Evolutionary conservation across 2,888 invertebrate species (phyloP), one percentile per base, ranked within the genome.

Genomic region (Dryadula phaetusa): DNA sequence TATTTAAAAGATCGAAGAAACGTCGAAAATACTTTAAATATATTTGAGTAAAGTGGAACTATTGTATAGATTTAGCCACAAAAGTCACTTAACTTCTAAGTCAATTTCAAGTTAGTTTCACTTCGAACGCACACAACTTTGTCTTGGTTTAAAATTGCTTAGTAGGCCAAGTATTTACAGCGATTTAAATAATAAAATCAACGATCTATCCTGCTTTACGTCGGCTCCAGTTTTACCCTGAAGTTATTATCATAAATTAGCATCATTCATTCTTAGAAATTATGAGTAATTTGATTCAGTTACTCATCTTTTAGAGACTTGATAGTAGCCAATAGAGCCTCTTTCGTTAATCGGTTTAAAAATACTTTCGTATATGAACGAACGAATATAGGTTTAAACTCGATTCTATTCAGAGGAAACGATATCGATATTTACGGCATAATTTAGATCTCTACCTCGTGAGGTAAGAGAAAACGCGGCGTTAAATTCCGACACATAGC

Each of bases 221-320:
- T 32, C 62, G 58, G 46, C 61, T 18, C 28, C 42, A 34, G 63
- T 22, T 18, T 63, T 66, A 62, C 64, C 56, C 67, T 49, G 25
- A 64, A 62, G 54, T 60, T 52, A 67, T 71, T 71, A 69, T 56
- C 86, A 87, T 90, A 87, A 88, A 88, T 88, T 88, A 85, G 83
- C 84, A 87, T 84, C 86, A 85, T 84, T 88, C 86, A 84, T 83
- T 79, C 80, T 71, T 83, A 87, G 87, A 88, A 87, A 88, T 89
- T 86, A 85, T 84, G 83, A 81, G 80, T 85, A 84, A 87, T 87
- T 86, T 82, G 78, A 85, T 87, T 86, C 76, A 82, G 82, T 83
- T 56, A 67, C 64, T 70, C 64, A 67, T 62, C 64, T 64, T 81
- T 56, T 54, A 61, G 44, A 28, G 63, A 53, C 58, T 67, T 42